These are phyloP conservation scores for Synanthedon andrenaeformis DNA, from an alignment of 2,888 invertebrate species.

Conservation along the genomic window DNA sequence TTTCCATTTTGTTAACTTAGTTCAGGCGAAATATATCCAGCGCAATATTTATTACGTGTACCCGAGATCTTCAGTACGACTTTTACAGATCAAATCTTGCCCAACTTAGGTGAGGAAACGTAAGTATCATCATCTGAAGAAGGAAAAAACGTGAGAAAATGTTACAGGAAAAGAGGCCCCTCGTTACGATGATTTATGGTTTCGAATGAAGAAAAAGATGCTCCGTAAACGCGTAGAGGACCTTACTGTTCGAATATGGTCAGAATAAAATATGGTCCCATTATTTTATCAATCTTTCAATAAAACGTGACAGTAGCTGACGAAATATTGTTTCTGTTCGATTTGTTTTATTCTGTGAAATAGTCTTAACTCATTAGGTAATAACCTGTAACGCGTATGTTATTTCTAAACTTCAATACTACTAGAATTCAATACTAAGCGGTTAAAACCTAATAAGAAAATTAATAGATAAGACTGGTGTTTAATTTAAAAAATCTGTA, in stretches of 20 bases:
- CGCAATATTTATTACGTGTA: too few species aligned
- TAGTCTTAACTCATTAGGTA: too few species aligned
- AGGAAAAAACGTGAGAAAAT: constrained; percentile 53
- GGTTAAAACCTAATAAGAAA: too few species aligned
- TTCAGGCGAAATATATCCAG: too few species aligned
- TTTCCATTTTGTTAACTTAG: too few species aligned
- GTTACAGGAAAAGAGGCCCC: constrained; percentile 31
- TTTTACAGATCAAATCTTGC: not conserved
- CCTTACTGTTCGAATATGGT: constrained; percentile 27
- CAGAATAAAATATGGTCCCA: constrained; percentile 23
- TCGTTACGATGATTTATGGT: constrained; percentile 62
- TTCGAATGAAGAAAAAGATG: constrained; percentile 39
- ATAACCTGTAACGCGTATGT: too few species aligned
- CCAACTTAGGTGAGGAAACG: not conserved
- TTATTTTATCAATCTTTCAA: constrained; percentile 15
- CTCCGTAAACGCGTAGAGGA: constrained; percentile 26
- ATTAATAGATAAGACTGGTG: too few species aligned
- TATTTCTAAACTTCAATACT: too few species aligned
- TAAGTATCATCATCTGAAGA: not conserved
- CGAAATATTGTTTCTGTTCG: too few species aligned
- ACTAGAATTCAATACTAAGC: too few species aligned
- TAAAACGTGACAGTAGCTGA: not conserved
- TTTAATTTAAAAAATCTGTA: too few species aligned
- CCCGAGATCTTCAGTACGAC: not conserved
- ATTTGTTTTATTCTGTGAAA: too few species aligned